Evolutionary conservation across 1,140 invertebrate genomes (phyloP), one percentile per base, ranked within the genome.

Genomic region (Planococcus citri): DNA sequence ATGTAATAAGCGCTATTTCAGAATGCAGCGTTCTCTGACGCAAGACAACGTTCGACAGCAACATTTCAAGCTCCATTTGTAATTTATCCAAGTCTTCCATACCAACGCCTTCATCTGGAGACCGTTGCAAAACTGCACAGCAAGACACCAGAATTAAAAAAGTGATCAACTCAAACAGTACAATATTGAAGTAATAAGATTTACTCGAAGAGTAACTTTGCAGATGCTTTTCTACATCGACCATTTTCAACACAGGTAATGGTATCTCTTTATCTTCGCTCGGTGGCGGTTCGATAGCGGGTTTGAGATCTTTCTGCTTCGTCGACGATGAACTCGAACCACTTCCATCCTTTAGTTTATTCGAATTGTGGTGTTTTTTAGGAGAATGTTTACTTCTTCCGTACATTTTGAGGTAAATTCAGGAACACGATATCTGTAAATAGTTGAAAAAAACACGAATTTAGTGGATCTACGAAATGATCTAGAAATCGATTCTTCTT

Each of bases 51-150:
- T 87, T 88, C 0, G 90, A 91, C 10, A 95, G 79, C 25, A 95
- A 78, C 51, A 87, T 87, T 79, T 97, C 93, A n/a, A 96, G 78
- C 77, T 96, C 94, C 51, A 88, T 76, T 76, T 97, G 93, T 10
- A 96, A 79, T 0, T 82, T 82, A 77, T 95, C 92, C 17, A 95
- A 79, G 76, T 96, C 92, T 73, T 95, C 92, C 78, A 90, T 87
- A 1, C 80, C 81, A 61, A 90, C 79, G 37, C 83, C 82, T 70
- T 88, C 86, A 38, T 86, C 85, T n/a, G 80, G 74, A 33, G 79
- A 75, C 20, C 86, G 80, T 57, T 81, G 78, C 27, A 89, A 74
- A 64, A 89, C 84, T 78, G 24, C 10, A 38, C 21, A 22, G 21
- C 41, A 51, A 29, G 33, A 38, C n/a, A n/a, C n/a, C n/a, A 17